Conservation (phyloP, 92 coral and sea anemone genomes). For the Epizoanthus ramosus region DNA sequence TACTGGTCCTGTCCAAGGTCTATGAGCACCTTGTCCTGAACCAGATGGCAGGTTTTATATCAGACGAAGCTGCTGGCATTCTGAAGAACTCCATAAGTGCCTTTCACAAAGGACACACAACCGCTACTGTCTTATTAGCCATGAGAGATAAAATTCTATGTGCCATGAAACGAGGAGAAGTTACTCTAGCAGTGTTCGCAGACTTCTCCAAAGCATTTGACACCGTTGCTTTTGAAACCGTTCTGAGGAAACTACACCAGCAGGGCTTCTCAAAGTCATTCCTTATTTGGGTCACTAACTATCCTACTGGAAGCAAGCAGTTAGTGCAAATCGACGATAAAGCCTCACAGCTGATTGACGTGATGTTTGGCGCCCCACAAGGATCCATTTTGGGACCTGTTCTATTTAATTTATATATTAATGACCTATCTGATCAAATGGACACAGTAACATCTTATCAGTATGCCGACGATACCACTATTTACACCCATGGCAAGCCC, state of each 20-base stretch:
- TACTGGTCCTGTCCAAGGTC: background rate
- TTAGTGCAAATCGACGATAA: too few species aligned
- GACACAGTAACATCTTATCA: too few species aligned
- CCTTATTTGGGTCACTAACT: constrained; percentile 23
- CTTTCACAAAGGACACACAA: constrained; percentile 5
- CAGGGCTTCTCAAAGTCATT: background rate
- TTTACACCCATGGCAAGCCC: too few species aligned
- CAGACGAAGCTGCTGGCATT: background rate
- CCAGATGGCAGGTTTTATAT: background rate
- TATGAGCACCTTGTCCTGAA: background rate
- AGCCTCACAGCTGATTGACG: background rate
- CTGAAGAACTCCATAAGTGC: background rate
- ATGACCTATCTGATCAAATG: too few species aligned
- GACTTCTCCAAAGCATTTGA: too few species aligned
- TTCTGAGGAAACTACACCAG: too few species aligned
- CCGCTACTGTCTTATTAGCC: constrained; percentile 24
- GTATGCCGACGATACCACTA: too few species aligned
- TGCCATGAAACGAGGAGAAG: constrained; percentile 37
- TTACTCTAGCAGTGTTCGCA: constrained; percentile 31
- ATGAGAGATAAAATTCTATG: constrained; percentile 28
- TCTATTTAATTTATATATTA: background rate
- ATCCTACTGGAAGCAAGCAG: constrained; percentile 15
- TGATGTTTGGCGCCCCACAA: constrained; percentile 32
- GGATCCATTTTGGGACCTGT: constrained; percentile 8
- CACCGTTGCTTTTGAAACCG: constrained; percentile 37